These are phyloP conservation scores for Schlechtendalia chinensis DNA, from an alignment of 1,140 invertebrate genomes.

Conservation along the genomic window DNA sequence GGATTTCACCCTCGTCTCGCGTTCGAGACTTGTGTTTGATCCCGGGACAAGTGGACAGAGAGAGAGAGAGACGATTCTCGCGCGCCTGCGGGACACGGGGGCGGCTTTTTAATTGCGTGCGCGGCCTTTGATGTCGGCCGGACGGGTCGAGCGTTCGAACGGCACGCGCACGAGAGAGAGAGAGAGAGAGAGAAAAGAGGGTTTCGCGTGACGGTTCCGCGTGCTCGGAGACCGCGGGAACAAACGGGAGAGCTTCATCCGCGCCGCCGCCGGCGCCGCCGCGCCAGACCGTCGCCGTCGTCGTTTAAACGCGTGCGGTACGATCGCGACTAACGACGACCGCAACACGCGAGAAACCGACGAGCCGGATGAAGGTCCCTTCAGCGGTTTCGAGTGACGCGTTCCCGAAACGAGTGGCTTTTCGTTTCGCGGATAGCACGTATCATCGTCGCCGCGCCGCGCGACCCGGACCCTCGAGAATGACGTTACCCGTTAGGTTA, in stretches of 20 bases:
- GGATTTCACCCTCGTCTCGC: background rate
- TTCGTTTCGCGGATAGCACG: background rate
- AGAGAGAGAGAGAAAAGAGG: too few species aligned
- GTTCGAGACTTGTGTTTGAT: background rate
- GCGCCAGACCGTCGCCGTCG: too few species aligned
- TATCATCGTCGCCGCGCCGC: too few species aligned
- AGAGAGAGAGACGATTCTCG: slow-evolving; percentile 10
- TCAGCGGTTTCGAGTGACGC: too few species aligned
- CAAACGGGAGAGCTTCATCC: too few species aligned
- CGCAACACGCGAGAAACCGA: background rate
- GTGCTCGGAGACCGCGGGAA: too few species aligned
- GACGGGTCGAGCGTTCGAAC: background rate
- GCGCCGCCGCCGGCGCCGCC: too few species aligned
- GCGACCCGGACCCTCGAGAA: too few species aligned
- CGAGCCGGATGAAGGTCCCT: too few species aligned
- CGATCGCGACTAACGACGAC: background rate
- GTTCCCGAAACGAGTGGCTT: background rate
- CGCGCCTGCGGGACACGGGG: slow-evolving; percentile 11
- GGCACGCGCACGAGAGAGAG: too few species aligned
- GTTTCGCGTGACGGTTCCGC: too few species aligned
- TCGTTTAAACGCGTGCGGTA: background rate
- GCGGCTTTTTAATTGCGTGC: slow-evolving; percentile 21
- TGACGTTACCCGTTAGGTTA: too few species aligned
- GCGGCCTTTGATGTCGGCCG: slow-evolving; percentile 13
- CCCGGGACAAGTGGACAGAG: slow-evolving; percentile 10